Evolutionary conservation across 2,888 invertebrate genomes (phyloP), one percentile per base, ranked within the genome.

Genomic region (Tenthredo mesomela): DNA sequence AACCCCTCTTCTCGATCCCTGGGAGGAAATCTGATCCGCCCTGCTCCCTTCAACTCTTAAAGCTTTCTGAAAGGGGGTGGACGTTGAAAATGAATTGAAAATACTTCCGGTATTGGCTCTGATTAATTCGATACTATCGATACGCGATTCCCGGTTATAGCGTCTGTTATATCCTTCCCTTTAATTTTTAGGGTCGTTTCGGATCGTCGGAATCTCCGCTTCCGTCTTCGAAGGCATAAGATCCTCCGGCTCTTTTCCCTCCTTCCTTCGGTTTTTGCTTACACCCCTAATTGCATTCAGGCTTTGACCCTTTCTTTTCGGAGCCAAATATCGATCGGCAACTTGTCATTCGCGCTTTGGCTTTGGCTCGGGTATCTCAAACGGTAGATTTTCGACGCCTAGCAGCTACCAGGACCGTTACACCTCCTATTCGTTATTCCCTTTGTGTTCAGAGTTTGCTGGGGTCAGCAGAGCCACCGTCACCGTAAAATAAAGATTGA

Each of bases 361-460:
- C 47, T 21, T 12, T 15, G 10, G 12, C 43, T 21, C 43, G 29
- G 43, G 73, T 77, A 18, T 54, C 77, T 29, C 33, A 40, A 40
- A 61, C 54, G 61, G n/a, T 40, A 40, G 12, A 78, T 80, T 80
- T 54, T 50, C 61, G 3, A 50, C 40, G 78, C 61, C 50, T 80
- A 80, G 2, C 40, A n/a, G 47, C 47, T 47, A 47, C 47, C 47
- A 47, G 47, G 80, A 21, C 40, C 80, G 80, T 58, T 80, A 37
- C 58, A 58, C 80, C 80, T 58, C 80, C 80, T 61, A 80, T 80
- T 80, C 80, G 80, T 80, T 80, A 80, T 80, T 80, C 80, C 40
- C 80, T 80, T 80, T 80, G 80, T 80, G 80, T 80, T 80, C 80
- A 15, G 40, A 40, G 80, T 61, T 80, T 80, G 58, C 80, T 61